Evolutionary conservation across 2,113 vertebrate species (phyloP).

Genomic region (Vulpes ferrilata): DNA sequence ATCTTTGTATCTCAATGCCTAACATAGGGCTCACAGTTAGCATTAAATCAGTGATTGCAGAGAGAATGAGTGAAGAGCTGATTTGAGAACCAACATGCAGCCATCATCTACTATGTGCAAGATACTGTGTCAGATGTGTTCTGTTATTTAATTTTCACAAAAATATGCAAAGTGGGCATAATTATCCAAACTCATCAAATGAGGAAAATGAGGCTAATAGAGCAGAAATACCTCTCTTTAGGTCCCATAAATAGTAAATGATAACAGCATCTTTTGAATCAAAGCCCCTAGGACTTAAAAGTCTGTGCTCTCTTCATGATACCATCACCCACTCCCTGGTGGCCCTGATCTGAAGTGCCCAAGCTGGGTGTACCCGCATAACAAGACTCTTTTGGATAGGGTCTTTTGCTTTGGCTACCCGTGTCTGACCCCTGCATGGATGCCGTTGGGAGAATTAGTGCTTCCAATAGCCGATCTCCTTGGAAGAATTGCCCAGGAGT

Average conservation of each 20-base stretch:
- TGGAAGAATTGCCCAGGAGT: slow-evolving; percentile 29
- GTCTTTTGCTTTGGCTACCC: background rate
- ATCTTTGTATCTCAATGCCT: background rate
- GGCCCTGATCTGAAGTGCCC: background rate
- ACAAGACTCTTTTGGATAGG: background rate
- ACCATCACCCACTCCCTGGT: background rate
- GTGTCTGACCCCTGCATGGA: background rate
- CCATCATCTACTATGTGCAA: background rate
- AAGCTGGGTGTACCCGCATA: background rate
- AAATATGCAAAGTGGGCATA: slow-evolving; percentile 60
- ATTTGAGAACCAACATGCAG: slow-evolving; percentile 14
- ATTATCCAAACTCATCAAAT: slow-evolving; percentile 61
- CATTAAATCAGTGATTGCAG: background rate
- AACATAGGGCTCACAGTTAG: background rate
- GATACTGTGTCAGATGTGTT: slow-evolving; percentile 37
- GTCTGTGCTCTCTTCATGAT: background rate
- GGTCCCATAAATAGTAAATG: background rate
- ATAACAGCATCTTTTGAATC: slow-evolving; percentile 44
- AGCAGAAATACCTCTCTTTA: slow-evolving; percentile 39
- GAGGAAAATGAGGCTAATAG: slow-evolving; percentile 12
- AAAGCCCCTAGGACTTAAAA: background rate
- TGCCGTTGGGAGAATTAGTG: background rate
- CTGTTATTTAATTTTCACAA: slow-evolving; percentile 46
- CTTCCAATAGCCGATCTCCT: background rate
- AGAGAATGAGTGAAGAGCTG: background rate